These are phyloP conservation scores for Bucco capensis DNA, from an alignment of 2,113 vertebrate species.

Conservation along the genomic window DNA sequence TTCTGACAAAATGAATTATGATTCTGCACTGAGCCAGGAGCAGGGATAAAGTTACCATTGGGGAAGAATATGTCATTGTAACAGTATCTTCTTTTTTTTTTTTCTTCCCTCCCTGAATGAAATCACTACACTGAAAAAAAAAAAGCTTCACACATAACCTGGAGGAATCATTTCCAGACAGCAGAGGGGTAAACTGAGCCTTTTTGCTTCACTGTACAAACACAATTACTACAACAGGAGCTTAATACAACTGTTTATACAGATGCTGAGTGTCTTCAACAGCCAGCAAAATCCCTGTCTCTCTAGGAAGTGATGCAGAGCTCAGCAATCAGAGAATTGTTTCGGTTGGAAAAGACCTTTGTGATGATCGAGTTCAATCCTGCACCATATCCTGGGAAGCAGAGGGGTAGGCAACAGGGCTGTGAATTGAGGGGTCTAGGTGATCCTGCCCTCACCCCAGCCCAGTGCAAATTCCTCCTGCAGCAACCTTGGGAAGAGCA, in stretches of 20 bases:
- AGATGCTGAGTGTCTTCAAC: background rate
- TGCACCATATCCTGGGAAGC: accelerated
- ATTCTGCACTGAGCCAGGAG: conserved; percentile 31
- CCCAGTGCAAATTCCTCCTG: background rate
- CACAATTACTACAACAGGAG: conserved; percentile 43
- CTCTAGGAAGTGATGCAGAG: background rate
- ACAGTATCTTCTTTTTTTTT: background rate
- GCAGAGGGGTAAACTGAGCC: conserved; percentile 41
- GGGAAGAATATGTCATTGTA: conserved; percentile 61
- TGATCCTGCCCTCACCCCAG: background rate
- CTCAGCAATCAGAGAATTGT: background rate
- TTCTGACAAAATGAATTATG: conserved; percentile 64
- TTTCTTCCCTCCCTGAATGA: conserved; percentile 4
- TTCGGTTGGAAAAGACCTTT: background rate
- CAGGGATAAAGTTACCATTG: conserved; percentile 52
- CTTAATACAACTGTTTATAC: conserved; percentile 49
- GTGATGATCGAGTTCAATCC: background rate
- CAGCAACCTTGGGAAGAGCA: background rate
- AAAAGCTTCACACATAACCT: conserved; percentile 33
- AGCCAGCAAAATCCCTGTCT: background rate
- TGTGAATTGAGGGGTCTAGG: background rate
- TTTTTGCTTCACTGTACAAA: conserved; percentile 57
- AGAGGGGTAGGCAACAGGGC: background rate
- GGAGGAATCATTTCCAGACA: conserved; percentile 56
- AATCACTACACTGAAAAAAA: conserved; percentile 15